Percentiles rank a stretch among this genome's conserved stretches.
Conservation (phyloP, 1,140 invertebrate species). For the Aphaenogaster rudis region DNA sequence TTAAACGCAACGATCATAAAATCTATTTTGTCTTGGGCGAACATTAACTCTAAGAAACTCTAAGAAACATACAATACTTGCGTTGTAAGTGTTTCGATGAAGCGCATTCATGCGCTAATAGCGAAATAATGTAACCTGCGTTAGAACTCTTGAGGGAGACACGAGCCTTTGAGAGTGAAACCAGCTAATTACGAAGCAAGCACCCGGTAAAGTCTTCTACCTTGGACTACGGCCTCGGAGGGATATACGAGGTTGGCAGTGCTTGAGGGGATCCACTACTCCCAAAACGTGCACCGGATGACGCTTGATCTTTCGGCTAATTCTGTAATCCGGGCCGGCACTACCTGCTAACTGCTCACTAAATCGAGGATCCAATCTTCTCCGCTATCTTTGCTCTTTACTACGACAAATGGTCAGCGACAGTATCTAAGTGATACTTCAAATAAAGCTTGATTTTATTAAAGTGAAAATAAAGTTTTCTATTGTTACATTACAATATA, state of each 20-base stretch:
- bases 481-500: neutral
- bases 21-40: neutral
- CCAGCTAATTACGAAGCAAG: slow-evolving; percentile 78
- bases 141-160: slow-evolving; percentile 62
- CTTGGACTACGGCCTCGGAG: slow-evolving; percentile 74
- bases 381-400: slow-evolving; percentile 69
- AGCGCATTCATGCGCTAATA: slow-evolving; percentile 42
- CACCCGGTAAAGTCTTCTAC: slow-evolving; percentile 77
- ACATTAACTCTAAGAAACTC: neutral
- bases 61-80: neutral
- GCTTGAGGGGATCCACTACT: slow-evolving; percentile 75
- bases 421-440: slow-evolving; percentile 9
- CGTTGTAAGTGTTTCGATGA: slow-evolving; percentile 13
- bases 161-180: slow-evolving; percentile 75
- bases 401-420: slow-evolving; percentile 65
- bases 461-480: neutral
- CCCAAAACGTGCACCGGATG: slow-evolving; percentile 72
- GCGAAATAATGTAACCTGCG: slow-evolving; percentile 46
- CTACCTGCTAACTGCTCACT: slow-evolving; percentile 83
- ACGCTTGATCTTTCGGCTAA: slow-evolving; percentile 79
- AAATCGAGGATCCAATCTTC: slow-evolving; percentile 84
- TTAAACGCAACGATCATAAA: neutral
- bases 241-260: slow-evolving; percentile 73
- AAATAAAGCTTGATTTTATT: neutral
- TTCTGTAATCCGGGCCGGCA: slow-evolving; percentile 83